Evolutionary conservation across 2,113 vertebrate genomes (phyloP), one percentile per base, ranked within the genome.

Genomic region (Agelaius tricolor): DNA sequence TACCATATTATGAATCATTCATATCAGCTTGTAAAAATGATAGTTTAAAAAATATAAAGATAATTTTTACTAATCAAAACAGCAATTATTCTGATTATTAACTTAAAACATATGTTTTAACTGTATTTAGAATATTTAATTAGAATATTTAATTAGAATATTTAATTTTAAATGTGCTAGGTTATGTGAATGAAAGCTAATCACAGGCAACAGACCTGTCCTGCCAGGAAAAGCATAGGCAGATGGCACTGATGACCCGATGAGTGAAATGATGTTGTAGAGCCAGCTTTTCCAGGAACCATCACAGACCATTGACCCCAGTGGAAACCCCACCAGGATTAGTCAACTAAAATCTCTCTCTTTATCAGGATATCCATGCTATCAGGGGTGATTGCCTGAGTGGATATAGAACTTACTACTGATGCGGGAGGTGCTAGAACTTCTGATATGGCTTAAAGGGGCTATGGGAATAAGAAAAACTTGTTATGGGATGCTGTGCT

Each of bases 201-300:
- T 76, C 47, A 41, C 19, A 75, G 28, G 7, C 7, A 94, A 20
- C 31, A 46, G 27, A 41, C 23, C 4, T 74, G 13, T 37, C 15
- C 24, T 47, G 8, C 12, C 44, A 71, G 22, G 27, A 82, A 39
- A 49, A 35, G 18, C 21, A 31, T 27, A 44, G 14, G 14, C 13
- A 51, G 37, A 58, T 12, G 24, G 9, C 62, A 41, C 8, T 11
- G 26, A 35, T 23, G 41, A 62, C 28, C 6, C 3, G 2, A 5
- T 47, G 28, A 84, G 11, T 10, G 49, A 59, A 73, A 65, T 16
- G 35, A n/a, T 0, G 0, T 35, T 5, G 2, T 31, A 87, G 33
- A 61, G 37, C 1, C 23, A 39, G 3, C 8, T 51, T 65, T 49
- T 89, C 24, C 39, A 84, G 80, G 58, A 33, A 18, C 26, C 26